phyloP scores from a whole-genome alignment of 2,113 vertebrate species.

The Triplophysa tibetana region DNA sequence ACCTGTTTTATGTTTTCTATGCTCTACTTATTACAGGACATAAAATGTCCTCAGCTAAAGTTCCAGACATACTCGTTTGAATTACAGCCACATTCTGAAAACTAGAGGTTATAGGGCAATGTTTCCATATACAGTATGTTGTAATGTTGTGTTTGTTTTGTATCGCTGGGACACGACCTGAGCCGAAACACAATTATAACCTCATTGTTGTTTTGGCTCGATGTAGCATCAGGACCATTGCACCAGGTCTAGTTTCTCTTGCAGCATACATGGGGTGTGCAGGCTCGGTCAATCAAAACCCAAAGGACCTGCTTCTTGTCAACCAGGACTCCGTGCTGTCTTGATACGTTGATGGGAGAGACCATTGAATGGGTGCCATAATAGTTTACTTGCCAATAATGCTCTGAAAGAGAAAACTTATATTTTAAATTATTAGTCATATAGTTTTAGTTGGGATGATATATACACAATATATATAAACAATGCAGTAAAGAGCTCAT shows the following conservation, averaged over 20 bases:
- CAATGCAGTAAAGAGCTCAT: no score
- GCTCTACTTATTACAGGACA: no score
- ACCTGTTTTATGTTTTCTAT: no score
- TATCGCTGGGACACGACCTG: slow-evolving; percentile 10
- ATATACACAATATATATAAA: no score
- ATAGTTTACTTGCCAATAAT: not conserved
- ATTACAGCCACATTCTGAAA: slow-evolving; percentile 30
- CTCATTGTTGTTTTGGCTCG: slow-evolving; percentile 46
- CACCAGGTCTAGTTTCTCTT: slow-evolving; percentile 27
- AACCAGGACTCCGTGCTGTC: not conserved
- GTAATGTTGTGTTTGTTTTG: slow-evolving; percentile 29
- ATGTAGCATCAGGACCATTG: not conserved
- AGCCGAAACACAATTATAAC: slow-evolving; percentile 25
- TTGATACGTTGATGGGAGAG: not conserved
- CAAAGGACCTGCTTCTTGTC: slow-evolving; percentile 1
- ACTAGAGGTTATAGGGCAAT: slow-evolving; percentile 29
- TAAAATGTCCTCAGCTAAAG: not conserved
- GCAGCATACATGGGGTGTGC: not conserved
- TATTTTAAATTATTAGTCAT: not conserved
- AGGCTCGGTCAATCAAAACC: slow-evolving; percentile 19
- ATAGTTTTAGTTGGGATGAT: not conserved
- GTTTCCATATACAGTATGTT: slow-evolving; percentile 33
- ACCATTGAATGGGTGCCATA: not conserved
- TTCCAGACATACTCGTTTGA: not conserved
- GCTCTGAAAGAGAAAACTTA: not conserved